These are phyloP conservation scores for Narcine bancroftii DNA, from an alignment of 2,113 vertebrate genomes.

Conservation along the genomic window DNA sequence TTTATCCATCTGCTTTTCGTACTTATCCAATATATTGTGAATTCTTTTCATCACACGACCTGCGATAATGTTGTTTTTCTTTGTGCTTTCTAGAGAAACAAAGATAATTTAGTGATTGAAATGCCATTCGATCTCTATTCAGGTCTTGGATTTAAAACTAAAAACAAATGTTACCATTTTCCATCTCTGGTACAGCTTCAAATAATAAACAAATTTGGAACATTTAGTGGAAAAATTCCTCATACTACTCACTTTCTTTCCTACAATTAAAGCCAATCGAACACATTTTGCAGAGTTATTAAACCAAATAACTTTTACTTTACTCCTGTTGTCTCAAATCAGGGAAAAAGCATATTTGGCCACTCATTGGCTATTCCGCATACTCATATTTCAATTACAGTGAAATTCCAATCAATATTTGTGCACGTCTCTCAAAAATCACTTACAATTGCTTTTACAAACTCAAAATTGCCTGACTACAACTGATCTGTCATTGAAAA, in stretches of 20 bases:
- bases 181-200: not conserved
- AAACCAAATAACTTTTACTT: too few relatives aligned
- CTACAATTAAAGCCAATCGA: not conserved
- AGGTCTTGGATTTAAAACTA: not conserved
- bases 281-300: too few relatives aligned
- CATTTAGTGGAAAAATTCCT: not conserved
- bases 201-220: not conserved
- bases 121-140: too few relatives aligned
- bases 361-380: too few relatives aligned
- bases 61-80: conserved; percentile 45
- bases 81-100: conserved; percentile 29
- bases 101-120: not conserved
- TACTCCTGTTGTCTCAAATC: too few relatives aligned
- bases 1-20: conserved; percentile 46
- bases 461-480: not conserved
- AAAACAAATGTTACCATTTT: not conserved
- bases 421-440: not conserved
- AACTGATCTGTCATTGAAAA: not conserved
- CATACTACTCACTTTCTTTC: not conserved
- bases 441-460: not conserved
- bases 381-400: too few relatives aligned
- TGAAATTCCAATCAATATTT: too few relatives aligned
- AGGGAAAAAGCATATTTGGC: too few relatives aligned
- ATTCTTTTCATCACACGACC: conserved; percentile 52
- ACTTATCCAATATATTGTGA: conserved; percentile 45